These are phyloP conservation scores for Clanis bilineata DNA, from an alignment of 2,888 invertebrate genomes.

Conservation along the genomic window DNA sequence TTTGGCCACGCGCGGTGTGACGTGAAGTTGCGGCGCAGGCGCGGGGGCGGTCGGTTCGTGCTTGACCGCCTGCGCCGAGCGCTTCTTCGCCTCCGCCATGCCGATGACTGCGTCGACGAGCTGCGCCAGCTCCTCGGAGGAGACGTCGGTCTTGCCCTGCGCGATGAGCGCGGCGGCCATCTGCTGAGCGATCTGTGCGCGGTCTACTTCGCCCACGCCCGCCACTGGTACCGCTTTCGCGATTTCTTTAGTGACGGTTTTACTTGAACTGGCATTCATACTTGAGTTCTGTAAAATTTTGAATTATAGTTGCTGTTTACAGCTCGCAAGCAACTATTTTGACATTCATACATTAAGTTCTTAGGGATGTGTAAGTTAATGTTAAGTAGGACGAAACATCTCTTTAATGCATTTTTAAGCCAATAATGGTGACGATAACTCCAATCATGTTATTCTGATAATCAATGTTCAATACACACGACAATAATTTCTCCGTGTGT, in stretches of 20 bases:
- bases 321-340: too few species aligned
- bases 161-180: slow-evolving; percentile 90
- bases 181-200: slow-evolving; percentile 90
- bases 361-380: too few species aligned
- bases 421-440: too few species aligned
- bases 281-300: neutral
- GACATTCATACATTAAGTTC: too few species aligned
- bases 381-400: too few species aligned
- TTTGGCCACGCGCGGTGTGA: slow-evolving; percentile 16
- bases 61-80: slow-evolving; percentile 51
- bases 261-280: neutral
- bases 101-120: slow-evolving; percentile 89
- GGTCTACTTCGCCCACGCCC: slow-evolving; percentile 86
- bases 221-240: slow-evolving; percentile 18
- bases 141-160: slow-evolving; percentile 91
- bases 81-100: slow-evolving; percentile 73
- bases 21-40: slow-evolving; percentile 10
- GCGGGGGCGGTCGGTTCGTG: slow-evolving; percentile 21
- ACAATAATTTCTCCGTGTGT: too few species aligned
- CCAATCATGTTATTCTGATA: too few species aligned
- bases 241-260: slow-evolving; percentile 1
- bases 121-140: slow-evolving; percentile 89
- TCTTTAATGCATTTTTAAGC: too few species aligned
- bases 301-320: neutral
- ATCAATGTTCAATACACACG: too few species aligned